phyloP scores from a whole-genome alignment of 2,888 invertebrate species.

The Heliothis peltigera region DNA sequence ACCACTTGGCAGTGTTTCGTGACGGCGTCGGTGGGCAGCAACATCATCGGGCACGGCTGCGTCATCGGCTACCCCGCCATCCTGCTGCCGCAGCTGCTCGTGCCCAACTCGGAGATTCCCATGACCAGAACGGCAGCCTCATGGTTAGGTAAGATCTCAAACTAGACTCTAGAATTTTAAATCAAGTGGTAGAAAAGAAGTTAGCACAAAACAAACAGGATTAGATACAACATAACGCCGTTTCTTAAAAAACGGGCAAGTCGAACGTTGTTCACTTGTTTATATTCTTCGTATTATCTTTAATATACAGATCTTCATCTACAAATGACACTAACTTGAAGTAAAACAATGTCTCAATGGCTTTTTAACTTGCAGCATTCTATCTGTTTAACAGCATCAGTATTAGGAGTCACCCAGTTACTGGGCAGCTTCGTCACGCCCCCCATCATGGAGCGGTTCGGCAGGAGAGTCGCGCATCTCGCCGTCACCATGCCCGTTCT shows the following conservation, averaged over 20 bases:
- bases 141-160: conserved; percentile 85
- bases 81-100: conserved; percentile 88
- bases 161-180: not conserved
- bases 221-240: too few relatives aligned
- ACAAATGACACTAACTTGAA: too few relatives aligned
- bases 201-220: too few relatives aligned
- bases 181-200: not conserved
- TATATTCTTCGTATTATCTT: too few relatives aligned
- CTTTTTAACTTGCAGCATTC: not conserved
- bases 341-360: not conserved
- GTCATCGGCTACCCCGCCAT: conserved; percentile 90
- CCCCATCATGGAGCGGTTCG: conserved; percentile 86
- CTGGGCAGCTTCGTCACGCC: conserved; percentile 76
- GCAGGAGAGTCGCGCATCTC: conserved; percentile 86
- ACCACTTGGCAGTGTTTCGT: conserved; percentile 85
- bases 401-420: conserved; percentile 74
- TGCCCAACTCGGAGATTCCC: conserved; percentile 69
- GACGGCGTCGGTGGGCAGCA: conserved; percentile 76
- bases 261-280: too few relatives aligned
- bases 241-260: too few relatives aligned
- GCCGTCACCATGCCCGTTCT: conserved; percentile 84
- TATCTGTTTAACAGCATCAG: conserved; percentile 69
- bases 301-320: too few relatives aligned
- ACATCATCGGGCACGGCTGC: conserved; percentile 76
- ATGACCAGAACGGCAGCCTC: conserved; percentile 80